Evolutionary conservation across 2,113 vertebrate species (phyloP).

Genomic region (Dolichotis patagonum): DNA sequence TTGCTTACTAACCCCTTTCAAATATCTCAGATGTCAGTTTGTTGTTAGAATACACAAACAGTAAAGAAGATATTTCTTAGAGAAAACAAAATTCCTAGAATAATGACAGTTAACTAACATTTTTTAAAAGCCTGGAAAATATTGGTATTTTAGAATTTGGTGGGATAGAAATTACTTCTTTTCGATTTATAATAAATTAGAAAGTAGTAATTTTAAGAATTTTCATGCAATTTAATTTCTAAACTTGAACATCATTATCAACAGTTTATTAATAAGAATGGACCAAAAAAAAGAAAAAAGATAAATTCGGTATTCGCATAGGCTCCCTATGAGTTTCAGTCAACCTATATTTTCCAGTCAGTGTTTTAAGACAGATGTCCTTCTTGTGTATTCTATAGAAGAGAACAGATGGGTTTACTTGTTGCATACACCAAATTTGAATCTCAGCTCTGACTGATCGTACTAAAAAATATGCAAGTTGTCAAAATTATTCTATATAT

Average conservation of each 20-base stretch:
- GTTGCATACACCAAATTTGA: conserved; percentile 14
- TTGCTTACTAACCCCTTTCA: not conserved
- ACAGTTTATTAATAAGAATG: not conserved
- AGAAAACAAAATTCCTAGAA: not conserved
- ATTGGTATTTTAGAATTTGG: not conserved
- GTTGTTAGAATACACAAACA: not conserved
- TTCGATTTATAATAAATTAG: not conserved
- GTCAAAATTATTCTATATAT: not conserved
- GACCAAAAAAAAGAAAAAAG: not conserved
- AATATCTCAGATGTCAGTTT: not conserved
- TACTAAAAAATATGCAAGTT: not conserved
- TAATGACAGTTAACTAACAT: conserved; percentile 19
- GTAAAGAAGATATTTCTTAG: not conserved
- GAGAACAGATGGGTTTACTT: not conserved
- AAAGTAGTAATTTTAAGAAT: conserved; percentile 2
- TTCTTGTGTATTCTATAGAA: not conserved
- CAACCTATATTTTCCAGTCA: not conserved
- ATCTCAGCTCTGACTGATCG: not conserved
- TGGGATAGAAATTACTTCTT: not conserved
- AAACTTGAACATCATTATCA: not conserved
- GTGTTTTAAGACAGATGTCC: not conserved
- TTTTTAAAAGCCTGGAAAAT: not conserved
- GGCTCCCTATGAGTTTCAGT: not conserved
- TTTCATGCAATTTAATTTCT: not conserved
- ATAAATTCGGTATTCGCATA: not conserved